phyloP scores from a whole-genome alignment of 2,888 invertebrate genomes.

The Andrena flavipes region DNA sequence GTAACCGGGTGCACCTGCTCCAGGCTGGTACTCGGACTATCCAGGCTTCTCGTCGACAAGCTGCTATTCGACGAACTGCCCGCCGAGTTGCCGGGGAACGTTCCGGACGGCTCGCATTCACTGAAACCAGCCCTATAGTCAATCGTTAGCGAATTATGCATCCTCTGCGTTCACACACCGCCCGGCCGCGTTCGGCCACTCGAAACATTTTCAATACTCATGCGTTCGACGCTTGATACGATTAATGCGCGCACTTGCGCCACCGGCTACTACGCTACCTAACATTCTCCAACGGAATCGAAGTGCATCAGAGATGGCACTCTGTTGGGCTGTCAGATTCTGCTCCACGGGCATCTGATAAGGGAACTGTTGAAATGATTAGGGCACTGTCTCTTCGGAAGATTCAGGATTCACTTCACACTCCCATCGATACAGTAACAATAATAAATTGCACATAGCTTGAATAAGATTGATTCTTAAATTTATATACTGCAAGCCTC shows the following conservation, averaged over 20 bases:
- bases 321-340: too few species aligned
- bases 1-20: slow-evolving; percentile 87
- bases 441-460: too few species aligned
- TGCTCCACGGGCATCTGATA: too few species aligned
- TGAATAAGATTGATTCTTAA: too few species aligned
- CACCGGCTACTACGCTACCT: not conserved
- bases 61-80: slow-evolving; percentile 84
- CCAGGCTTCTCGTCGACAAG: slow-evolving; percentile 85
- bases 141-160: slow-evolving; percentile 75
- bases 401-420: not conserved
- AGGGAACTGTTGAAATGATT: too few species aligned
- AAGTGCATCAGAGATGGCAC: not conserved
- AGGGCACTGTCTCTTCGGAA: too few species aligned
- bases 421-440: not conserved
- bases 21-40: slow-evolving; percentile 91
- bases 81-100: slow-evolving; percentile 83
- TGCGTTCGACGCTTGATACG: slow-evolving; percentile 3
- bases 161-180: slow-evolving; percentile 49
- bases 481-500: too few species aligned
- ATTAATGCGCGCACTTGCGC: slow-evolving; percentile 1
- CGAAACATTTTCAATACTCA: slow-evolving; percentile 35
- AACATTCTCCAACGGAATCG: slow-evolving; percentile 10
- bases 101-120: slow-evolving; percentile 81
- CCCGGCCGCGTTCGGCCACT: slow-evolving; percentile 36
- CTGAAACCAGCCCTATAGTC: slow-evolving; percentile 80